Evolutionary conservation across 53 echinoderm and acorn worm species (phyloP).

Genomic region (Paracentrotus lividus): DNA sequence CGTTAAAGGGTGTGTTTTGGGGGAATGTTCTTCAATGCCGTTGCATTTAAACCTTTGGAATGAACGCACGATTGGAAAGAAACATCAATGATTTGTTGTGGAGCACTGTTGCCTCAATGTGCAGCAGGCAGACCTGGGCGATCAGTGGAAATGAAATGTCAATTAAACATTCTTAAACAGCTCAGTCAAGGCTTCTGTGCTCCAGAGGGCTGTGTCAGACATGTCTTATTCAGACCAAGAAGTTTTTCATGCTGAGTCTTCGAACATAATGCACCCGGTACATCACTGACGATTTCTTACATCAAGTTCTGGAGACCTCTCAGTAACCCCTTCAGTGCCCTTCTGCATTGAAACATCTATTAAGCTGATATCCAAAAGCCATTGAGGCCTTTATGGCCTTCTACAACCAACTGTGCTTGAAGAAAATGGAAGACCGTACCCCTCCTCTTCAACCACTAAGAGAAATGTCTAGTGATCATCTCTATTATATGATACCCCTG

Average conservation of each 20-base stretch:
- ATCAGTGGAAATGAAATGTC: no score
- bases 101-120: no score
- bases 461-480: not conserved
- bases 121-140: no score
- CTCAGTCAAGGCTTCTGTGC: not conserved
- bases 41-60: not conserved
- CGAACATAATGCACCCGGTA: not conserved
- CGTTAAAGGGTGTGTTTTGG: not conserved
- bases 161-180: not conserved
- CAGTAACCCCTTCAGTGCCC: not conserved
- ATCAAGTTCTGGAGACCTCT: not conserved
- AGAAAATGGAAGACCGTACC: not conserved
- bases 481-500: not conserved
- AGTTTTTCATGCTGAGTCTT: not conserved
- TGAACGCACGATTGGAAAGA: not conserved
- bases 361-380: constrained; percentile 21
- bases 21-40: not conserved
- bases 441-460: not conserved
- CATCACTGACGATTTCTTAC: not conserved
- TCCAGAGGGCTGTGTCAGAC: not conserved
- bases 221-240: not conserved
- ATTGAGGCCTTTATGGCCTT: constrained; percentile 26
- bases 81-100: not conserved
- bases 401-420: not conserved
- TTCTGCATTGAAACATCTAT: constrained; percentile 6